Evolutionary conservation across 2,888 invertebrate species (phyloP).

Genomic region (Sphaerophoria rueppellii): DNA sequence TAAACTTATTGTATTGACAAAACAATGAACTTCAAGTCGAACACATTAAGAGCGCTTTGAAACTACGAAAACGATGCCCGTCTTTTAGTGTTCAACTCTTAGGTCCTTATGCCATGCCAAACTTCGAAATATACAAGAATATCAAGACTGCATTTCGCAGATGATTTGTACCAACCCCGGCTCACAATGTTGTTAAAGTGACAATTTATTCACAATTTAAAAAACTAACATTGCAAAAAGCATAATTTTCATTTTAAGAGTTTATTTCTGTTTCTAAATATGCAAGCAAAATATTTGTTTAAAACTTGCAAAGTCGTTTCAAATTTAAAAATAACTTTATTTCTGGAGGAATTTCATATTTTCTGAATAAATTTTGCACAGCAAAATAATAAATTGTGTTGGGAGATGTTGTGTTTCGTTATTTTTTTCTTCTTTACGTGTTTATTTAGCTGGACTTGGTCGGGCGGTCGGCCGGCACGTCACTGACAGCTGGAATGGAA

Average conservation of each 20-base stretch:
- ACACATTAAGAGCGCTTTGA: no score
- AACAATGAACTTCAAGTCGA: no score
- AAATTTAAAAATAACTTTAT: conserved; percentile 5
- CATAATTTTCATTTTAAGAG: background rate
- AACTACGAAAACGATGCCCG: no score
- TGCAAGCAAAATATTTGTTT: conserved; percentile 11
- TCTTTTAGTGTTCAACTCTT: no score
- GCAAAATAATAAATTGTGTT: no score
- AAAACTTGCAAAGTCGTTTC: background rate
- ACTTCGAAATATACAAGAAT: no score
- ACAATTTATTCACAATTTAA: background rate
- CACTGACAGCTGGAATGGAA: background rate
- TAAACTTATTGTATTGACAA: no score
- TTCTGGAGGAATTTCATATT: background rate
- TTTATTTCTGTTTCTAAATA: background rate
- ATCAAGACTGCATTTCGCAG: no score
- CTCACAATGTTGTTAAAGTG: no score
- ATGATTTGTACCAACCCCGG: no score
- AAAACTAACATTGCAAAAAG: background rate
- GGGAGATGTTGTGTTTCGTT: background rate
- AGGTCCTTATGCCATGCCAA: no score
- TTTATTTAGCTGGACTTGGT: background rate
- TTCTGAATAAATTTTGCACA: background rate
- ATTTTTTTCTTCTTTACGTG: background rate
- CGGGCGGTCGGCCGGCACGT: no score